These are phyloP conservation scores for Centropyge bicolor DNA, from an alignment of 2,797 vertebrate species.

Conservation along the genomic window DNA sequence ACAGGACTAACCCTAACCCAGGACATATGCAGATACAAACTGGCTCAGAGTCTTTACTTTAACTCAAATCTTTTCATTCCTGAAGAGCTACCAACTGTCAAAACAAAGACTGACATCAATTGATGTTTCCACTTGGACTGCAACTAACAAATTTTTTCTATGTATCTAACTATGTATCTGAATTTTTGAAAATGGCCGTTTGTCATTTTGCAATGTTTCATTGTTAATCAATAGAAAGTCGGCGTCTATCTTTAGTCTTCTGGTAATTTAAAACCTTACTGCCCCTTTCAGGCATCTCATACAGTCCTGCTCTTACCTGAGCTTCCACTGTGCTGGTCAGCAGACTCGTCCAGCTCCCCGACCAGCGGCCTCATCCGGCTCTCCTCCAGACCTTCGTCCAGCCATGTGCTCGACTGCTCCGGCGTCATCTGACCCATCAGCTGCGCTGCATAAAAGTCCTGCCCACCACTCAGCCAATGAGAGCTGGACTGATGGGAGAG, in stretches of 20 bases:
- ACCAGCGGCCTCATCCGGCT: conserved; percentile 67
- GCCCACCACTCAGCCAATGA: conserved; percentile 48
- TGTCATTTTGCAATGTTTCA: too few species aligned
- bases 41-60: too few species aligned
- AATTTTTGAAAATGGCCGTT: too few species aligned
- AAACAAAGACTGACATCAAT: not conserved
- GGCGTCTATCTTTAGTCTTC: not conserved
- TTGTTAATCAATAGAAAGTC: too few species aligned
- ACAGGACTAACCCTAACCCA: too few species aligned
- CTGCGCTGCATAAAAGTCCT: conserved; percentile 37
- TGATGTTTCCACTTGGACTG: too few species aligned
- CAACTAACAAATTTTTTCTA: too few species aligned
- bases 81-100: too few species aligned
- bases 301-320: conserved; percentile 57
- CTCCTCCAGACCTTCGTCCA: conserved; percentile 57
- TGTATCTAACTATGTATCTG: too few species aligned
- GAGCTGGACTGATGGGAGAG: conserved; percentile 54
- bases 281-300: rapidly evolving
- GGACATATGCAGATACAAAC: too few species aligned
- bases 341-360: conserved; percentile 71
- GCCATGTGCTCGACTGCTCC: conserved; percentile 49
- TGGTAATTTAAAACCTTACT: not conserved
- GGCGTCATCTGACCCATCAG: conserved; percentile 17
- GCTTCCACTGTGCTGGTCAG: conserved; percentile 46
- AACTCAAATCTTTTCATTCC: too few species aligned